Evolutionary conservation across 2,888 invertebrate species (phyloP).

Genomic region (Polydrusus cervinus): DNA sequence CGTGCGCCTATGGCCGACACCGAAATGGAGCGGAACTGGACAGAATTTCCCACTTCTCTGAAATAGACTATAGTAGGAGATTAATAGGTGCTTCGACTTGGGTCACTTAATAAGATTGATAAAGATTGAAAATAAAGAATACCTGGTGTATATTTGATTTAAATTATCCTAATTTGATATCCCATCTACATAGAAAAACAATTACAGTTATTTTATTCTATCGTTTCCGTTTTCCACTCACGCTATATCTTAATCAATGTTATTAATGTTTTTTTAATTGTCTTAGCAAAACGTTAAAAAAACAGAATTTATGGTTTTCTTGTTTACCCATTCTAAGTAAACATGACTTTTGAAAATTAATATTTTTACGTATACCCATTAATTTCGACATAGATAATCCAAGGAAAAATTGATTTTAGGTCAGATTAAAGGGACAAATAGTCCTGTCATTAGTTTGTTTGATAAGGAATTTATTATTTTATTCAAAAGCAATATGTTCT

Average conservation of each 20-base stretch:
- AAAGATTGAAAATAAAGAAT: too few relatives aligned
- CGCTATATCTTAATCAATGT: constrained; percentile 45
- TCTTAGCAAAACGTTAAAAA: constrained; percentile 20
- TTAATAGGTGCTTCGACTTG: too few relatives aligned
- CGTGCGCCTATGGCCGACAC: too few relatives aligned
- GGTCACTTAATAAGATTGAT: too few relatives aligned
- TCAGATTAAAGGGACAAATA: constrained; percentile 8
- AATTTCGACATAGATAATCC: constrained; percentile 31
- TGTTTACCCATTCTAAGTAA: constrained; percentile 3
- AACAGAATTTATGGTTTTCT: constrained; percentile 29
- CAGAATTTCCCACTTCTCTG: too few relatives aligned
- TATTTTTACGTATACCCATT: constrained; percentile 24
- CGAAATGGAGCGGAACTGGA: too few relatives aligned
- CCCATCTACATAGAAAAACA: constrained; percentile 18
- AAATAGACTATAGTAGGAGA: too few relatives aligned
- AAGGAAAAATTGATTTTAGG: neutral
- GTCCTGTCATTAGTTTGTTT: constrained; percentile 5
- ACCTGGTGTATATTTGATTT: neutral
- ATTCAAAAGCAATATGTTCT: neutral
- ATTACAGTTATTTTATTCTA: constrained; percentile 15
- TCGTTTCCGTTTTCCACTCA: constrained; percentile 12
- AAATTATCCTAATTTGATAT: neutral
- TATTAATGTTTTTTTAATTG: constrained; percentile 47
- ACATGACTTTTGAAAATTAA: constrained; percentile 26
- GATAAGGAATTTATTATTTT: neutral